Evolutionary conservation across 2,888 invertebrate species (phyloP).

Genomic region (Nycteola revayana): DNA sequence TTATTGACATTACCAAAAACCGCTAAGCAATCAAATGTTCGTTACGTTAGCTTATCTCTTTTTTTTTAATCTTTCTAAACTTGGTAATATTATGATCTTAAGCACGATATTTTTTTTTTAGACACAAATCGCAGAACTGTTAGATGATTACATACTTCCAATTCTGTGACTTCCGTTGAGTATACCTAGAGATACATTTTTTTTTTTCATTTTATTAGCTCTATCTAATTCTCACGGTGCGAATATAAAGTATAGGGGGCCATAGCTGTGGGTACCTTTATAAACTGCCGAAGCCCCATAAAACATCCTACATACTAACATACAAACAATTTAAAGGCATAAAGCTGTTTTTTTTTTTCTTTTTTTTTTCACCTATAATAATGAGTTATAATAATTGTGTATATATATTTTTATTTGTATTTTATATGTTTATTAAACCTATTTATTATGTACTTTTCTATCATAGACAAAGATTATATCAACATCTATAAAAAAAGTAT

Average conservation of each 20-base stretch:
- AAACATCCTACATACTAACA: conserved; percentile 67
- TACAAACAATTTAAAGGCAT: conserved; percentile 79
- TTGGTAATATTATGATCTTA: conserved; percentile 62
- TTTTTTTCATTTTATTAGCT: conserved; percentile 61
- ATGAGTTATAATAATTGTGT: conserved; percentile 77
- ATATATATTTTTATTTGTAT: conserved; percentile 82
- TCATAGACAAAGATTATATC: conserved; percentile 78
- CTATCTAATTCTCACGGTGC: conserved; percentile 75
- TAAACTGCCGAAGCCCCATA: conserved; percentile 57
- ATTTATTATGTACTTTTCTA: conserved; percentile 78
- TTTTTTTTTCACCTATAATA: conserved; percentile 68
- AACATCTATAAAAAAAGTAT: conserved; percentile 63
- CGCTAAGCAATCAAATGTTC: conserved; percentile 60
- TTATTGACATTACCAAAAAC: conserved; percentile 57
- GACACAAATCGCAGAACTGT: conserved; percentile 40
- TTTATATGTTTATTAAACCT: conserved; percentile 70
- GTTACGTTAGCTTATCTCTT: conserved; percentile 14
- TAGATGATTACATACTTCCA: conserved; percentile 23
- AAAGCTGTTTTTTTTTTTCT: conserved; percentile 71
- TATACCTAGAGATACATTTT: conserved; percentile 53
- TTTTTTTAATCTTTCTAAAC: conserved; percentile 52
- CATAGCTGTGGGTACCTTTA: conserved; percentile 60
- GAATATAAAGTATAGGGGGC: conserved; percentile 60
- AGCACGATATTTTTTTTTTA: conserved; percentile 63
- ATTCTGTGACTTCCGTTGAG: conserved; percentile 43